Conservation (phyloP, 2,888 invertebrate genomes). For the Rhabditoides inermis region DNA sequence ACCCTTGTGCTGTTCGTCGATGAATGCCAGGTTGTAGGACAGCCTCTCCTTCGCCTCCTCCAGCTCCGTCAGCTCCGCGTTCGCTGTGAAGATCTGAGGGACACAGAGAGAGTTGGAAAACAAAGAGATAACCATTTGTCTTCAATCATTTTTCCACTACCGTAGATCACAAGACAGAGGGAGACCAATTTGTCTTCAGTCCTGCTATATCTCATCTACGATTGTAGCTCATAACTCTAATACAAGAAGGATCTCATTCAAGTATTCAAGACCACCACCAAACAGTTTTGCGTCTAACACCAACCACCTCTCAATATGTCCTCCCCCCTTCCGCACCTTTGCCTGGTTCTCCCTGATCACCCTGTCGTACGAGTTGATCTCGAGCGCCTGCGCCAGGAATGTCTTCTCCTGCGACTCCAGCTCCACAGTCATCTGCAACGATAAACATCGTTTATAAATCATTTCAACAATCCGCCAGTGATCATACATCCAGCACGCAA, state of each 20-base stretch:
- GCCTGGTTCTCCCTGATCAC: constrained; percentile 14
- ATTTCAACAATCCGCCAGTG: constrained; percentile 1
- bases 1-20: constrained; percentile 28
- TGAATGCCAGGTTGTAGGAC: constrained; percentile 22
- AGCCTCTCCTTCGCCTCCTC: constrained; percentile 24
- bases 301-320: too few relatives aligned
- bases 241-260: too few relatives aligned
- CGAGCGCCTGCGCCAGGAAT: constrained; percentile 14
- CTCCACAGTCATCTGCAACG: constrained; percentile 14
- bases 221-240: too few relatives aligned
- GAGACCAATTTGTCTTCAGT: too few relatives aligned
- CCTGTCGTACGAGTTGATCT: constrained; percentile 17
- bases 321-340: too few relatives aligned
- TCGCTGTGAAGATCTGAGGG: constrained; percentile 14
- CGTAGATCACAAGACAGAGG: too few relatives aligned
- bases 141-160: too few relatives aligned
- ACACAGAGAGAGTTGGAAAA: too few relatives aligned
- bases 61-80: constrained; percentile 18
- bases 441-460: constrained; percentile 8
- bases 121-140: too few relatives aligned
- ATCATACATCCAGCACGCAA: neutral
- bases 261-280: too few relatives aligned
- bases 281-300: too few relatives aligned
- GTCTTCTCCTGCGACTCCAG: constrained; percentile 13
- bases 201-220: too few relatives aligned